Conservation (phyloP, 2,888 invertebrate species). For the Lasioglossum oenotherae region DNA sequence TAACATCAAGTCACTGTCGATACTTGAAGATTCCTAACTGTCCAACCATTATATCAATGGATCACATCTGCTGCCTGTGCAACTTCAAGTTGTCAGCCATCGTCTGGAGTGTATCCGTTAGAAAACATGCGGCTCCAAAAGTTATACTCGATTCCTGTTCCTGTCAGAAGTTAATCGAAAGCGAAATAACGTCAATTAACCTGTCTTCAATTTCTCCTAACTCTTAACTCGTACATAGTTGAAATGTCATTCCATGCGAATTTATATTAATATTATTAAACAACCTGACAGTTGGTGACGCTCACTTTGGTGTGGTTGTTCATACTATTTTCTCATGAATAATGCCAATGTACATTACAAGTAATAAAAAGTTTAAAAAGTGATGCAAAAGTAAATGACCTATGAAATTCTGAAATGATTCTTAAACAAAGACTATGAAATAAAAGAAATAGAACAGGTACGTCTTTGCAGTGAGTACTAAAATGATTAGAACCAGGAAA, state of each 20-base stretch:
- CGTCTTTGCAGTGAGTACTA: no score
- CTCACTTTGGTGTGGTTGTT: no score
- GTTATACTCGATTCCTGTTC: not conserved
- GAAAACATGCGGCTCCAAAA: not conserved
- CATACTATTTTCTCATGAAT: no score
- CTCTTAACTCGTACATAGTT: not conserved
- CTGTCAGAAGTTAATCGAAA: not conserved
- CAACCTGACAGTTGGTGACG: no score
- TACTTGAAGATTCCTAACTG: not conserved
- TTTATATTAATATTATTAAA: not conserved
- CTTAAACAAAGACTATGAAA: no score
- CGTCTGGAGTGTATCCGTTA: not conserved
- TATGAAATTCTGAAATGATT: not conserved
- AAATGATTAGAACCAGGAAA: no score
- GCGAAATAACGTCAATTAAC: not conserved
- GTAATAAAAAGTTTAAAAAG: not conserved
- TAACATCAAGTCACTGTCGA: not conserved
- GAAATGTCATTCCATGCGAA: not conserved
- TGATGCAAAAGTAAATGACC: no score
- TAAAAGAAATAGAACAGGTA: no score
- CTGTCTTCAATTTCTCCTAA: not conserved
- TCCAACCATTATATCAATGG: not conserved
- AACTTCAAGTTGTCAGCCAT: not conserved
- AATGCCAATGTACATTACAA: not conserved
- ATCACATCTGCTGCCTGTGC: not conserved